Conservation (phyloP, 2,888 invertebrate genomes). For the Vanessa cardui region DNA sequence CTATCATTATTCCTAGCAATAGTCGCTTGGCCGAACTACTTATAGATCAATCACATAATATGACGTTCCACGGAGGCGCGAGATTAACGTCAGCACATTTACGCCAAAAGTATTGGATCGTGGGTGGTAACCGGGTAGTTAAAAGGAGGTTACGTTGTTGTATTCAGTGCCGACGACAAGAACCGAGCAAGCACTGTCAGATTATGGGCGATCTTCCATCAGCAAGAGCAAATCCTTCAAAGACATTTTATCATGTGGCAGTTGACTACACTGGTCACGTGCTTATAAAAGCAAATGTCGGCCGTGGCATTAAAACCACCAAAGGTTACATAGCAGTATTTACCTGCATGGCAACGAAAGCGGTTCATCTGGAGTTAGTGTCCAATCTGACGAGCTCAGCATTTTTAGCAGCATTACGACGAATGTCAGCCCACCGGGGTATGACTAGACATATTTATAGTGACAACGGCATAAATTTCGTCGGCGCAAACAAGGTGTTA, state of each 20-base stretch:
- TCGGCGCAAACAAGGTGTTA: not conserved
- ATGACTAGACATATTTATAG: slow-evolving; percentile 32
- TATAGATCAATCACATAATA: slow-evolving; percentile 13
- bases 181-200: not conserved
- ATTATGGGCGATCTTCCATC: not conserved
- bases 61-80: slow-evolving; percentile 12
- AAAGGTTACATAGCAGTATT: slow-evolving; percentile 40
- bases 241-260: not conserved
- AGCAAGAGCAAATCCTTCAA: not conserved
- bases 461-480: too few species aligned
- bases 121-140: not conserved
- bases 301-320: slow-evolving; percentile 27
- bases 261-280: slow-evolving; percentile 9
- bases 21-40: slow-evolving; percentile 6
- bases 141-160: not conserved
- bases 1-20: too few species aligned
- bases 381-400: slow-evolving; percentile 36
- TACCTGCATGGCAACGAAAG: slow-evolving; percentile 38
- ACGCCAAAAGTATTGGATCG: not conserved
- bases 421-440: slow-evolving; percentile 39
- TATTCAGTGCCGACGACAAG: not conserved
- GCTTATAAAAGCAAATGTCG: slow-evolving; percentile 31
- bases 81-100: not conserved
- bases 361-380: slow-evolving; percentile 37
- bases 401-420: slow-evolving; percentile 39